Conservation (phyloP, 2,888 invertebrate species). For the Dysmachus trigonus region DNA sequence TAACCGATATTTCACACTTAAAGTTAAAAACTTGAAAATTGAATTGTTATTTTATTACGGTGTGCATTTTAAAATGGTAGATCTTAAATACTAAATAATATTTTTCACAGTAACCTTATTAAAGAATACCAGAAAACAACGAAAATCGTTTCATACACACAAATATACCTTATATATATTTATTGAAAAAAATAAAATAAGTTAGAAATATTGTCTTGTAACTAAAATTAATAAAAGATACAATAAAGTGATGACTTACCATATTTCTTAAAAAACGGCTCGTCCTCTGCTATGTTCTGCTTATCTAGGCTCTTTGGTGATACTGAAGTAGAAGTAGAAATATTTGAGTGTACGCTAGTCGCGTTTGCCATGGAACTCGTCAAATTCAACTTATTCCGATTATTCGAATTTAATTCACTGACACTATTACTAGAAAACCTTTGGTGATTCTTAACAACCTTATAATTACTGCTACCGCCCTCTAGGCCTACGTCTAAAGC, state of each 20-base stretch:
- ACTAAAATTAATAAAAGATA: neutral
- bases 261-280: constrained; percentile 58
- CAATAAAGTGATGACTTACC: constrained; percentile 58
- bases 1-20: too few species aligned
- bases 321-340: neutral
- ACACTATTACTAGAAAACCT: constrained; percentile 18
- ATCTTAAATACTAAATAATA: too few species aligned
- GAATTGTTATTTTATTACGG: too few species aligned
- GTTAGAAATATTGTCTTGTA: neutral
- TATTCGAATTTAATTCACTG: neutral
- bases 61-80: too few species aligned
- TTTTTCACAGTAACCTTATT: too few species aligned
- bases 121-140: too few species aligned
- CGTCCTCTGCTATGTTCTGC: neutral
- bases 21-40: too few species aligned
- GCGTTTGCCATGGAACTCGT: neutral
- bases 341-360: neutral
- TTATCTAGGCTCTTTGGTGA: constrained; percentile 3
- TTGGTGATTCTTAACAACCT: neutral
- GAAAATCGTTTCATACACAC: too few species aligned
- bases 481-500: neutral
- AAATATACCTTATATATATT: neutral
- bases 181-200: too few species aligned
- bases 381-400: neutral
- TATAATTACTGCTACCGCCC: neutral